These are phyloP conservation scores for Oedothorax gibbosus DNA, from an alignment of 1,140 invertebrate species.

Conservation along the genomic window DNA sequence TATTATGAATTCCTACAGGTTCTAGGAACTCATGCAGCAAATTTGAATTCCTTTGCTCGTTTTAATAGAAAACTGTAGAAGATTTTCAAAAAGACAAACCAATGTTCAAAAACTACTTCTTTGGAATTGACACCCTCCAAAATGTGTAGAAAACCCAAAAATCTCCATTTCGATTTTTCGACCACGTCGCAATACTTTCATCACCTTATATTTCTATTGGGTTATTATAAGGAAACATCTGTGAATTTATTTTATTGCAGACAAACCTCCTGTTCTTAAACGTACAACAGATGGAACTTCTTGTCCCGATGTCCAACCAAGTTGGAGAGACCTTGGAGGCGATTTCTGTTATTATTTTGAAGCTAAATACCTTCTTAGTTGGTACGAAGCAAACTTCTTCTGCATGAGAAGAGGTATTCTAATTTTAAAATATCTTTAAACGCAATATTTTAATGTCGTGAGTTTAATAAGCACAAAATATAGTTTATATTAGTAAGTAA, in stretches of 20 bases:
- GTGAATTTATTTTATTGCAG: background rate
- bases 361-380: background rate
- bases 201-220: too few species aligned
- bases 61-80: too few species aligned
- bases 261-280: background rate
- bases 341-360: constrained; percentile 29
- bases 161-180: too few species aligned
- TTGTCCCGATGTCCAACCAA: constrained; percentile 12
- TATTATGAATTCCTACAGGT: too few species aligned
- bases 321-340: constrained; percentile 45
- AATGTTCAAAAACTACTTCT: too few species aligned
- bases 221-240: too few species aligned
- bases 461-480: background rate
- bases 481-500: background rate
- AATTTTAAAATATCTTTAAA: background rate
- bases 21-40: too few species aligned
- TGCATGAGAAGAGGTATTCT: constrained; percentile 34
- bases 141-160: too few species aligned
- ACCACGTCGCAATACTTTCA: too few species aligned
- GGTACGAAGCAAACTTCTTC: constrained; percentile 30
- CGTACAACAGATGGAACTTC: background rate
- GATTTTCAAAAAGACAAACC: too few species aligned
- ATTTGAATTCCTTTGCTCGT: too few species aligned
- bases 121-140: too few species aligned
- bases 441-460: background rate